Conservation (phyloP, 2,113 vertebrate species). For the Platichthys stellatus region DNA sequence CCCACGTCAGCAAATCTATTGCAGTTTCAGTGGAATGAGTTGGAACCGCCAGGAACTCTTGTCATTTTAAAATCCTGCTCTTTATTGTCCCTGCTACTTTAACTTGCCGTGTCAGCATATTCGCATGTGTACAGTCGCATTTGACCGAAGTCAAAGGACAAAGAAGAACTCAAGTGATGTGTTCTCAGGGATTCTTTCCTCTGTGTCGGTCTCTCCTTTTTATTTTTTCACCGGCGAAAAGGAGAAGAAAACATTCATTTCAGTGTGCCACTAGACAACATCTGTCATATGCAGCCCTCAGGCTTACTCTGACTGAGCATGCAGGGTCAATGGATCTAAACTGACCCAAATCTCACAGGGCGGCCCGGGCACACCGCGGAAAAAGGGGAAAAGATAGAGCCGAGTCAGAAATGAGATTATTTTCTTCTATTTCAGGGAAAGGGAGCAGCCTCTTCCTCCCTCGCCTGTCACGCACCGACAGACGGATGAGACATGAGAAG, state of each 20-base stretch:
- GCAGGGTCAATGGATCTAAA: constrained; percentile 75
- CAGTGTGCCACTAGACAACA: constrained; percentile 55
- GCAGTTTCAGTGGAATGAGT: background rate
- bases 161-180: background rate
- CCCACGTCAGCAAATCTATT: background rate
- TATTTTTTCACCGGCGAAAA: constrained; percentile 10
- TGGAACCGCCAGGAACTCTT: too few species aligned
- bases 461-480: constrained; percentile 39
- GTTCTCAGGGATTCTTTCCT: constrained; percentile 16
- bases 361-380: constrained; percentile 32
- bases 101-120: background rate
- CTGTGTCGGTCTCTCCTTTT: background rate
- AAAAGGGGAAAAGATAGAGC: constrained; percentile 36
- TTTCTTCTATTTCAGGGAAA: constrained; percentile 51
- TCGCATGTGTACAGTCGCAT: background rate
- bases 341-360: constrained; percentile 76
- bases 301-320: constrained; percentile 63
- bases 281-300: constrained; percentile 69
- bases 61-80: background rate
- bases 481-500: constrained; percentile 47
- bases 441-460: constrained; percentile 33
- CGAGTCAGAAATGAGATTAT: constrained; percentile 54
- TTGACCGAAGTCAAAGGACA: background rate
- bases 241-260: constrained; percentile 25
- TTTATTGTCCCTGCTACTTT: background rate